phyloP scores from a whole-genome alignment of 2,113 vertebrate genomes.

The Heterocephalus glaber region DNA sequence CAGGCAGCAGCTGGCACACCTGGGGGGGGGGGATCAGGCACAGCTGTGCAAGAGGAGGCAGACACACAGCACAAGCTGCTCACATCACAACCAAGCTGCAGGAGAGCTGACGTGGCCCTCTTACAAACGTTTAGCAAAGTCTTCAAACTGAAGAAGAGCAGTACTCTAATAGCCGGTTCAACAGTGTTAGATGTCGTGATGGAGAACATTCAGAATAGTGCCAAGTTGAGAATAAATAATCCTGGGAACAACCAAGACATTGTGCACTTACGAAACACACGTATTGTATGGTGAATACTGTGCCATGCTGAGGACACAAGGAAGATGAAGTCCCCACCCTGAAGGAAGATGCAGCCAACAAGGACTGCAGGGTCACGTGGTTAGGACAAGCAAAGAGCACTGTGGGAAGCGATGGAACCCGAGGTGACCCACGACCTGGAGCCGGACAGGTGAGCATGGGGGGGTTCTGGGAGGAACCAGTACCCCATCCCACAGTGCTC shows the following conservation, averaged over 20 bases:
- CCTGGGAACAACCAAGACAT: background rate
- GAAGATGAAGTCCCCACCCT: background rate
- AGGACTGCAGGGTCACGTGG: background rate
- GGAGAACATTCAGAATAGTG: background rate
- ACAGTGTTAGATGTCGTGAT: background rate
- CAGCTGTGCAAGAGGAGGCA: background rate
- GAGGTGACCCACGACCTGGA: background rate
- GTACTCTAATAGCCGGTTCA: background rate
- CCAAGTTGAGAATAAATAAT: background rate
- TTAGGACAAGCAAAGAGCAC: too few species aligned
- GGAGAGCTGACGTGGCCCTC: background rate
- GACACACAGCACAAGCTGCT: background rate
- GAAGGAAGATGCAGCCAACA: background rate
- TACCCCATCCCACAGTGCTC: background rate
- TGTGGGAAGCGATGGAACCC: too few species aligned
- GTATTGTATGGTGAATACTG: background rate
- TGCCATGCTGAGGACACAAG: background rate
- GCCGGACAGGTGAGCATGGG: background rate
- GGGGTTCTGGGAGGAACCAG: background rate
- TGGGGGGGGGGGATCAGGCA: too few species aligned
- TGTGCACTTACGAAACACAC: background rate
- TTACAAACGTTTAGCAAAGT: background rate
- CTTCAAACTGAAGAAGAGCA: background rate
- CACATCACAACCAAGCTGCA: too few species aligned
- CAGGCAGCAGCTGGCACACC: background rate